These are phyloP conservation scores for Petrolisthes manimaculis DNA, from an alignment of 2,888 invertebrate species.

Conservation along the genomic window DNA sequence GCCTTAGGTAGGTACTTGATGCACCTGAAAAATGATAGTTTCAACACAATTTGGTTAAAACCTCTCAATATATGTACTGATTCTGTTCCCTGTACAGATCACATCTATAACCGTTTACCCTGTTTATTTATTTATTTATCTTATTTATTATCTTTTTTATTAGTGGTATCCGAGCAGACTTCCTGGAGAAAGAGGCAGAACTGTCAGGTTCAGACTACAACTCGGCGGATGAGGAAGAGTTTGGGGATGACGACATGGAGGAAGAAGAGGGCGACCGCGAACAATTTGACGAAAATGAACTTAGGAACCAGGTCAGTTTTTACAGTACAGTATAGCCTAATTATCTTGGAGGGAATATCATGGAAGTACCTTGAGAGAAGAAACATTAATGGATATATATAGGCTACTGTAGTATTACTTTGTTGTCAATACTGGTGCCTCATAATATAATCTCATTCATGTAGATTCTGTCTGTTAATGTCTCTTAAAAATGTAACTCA, in stretches of 20 bases:
- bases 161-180: conserved; percentile 73
- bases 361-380: neutral
- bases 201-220: conserved; percentile 91
- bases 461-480: too few species aligned
- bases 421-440: too few species aligned
- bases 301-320: conserved; percentile 83
- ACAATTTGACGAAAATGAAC: conserved; percentile 82
- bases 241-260: conserved; percentile 86
- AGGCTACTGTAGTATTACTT: neutral
- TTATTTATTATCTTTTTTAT: neutral
- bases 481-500: too few species aligned
- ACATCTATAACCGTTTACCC: too few species aligned
- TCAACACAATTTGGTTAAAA: too few species aligned
- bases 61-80: too few species aligned
- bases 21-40: too few species aligned
- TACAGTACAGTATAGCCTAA: neutral
- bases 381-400: neutral
- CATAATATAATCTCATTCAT: too few species aligned
- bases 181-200: conserved; percentile 92
- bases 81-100: too few species aligned
- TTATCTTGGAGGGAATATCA: neutral
- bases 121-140: neutral
- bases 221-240: conserved; percentile 87
- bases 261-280: conserved; percentile 88
- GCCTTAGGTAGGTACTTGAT: too few species aligned